Conservation (phyloP, 2,113 vertebrate species). For the Bubo bubo region DNA sequence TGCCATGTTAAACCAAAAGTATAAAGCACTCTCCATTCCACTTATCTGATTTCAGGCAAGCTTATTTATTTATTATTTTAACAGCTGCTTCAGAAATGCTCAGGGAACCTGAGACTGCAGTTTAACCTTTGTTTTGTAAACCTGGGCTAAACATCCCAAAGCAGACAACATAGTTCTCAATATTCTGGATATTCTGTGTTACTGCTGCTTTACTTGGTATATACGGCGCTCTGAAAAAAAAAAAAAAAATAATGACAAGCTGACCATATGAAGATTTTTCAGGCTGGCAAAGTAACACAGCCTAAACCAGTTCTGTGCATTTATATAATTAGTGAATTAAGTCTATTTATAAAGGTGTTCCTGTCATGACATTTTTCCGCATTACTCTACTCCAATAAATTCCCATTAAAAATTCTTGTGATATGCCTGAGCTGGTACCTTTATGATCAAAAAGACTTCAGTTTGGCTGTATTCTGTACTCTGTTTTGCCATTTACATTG, state of each 20-base stretch:
- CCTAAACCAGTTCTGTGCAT: background rate
- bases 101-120: background rate
- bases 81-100: background rate
- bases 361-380: background rate
- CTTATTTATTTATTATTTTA: slow-evolving; percentile 11
- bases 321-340: background rate
- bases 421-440: background rate
- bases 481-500: background rate
- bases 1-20: background rate
- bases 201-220: background rate
- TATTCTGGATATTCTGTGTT: background rate
- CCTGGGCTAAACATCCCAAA: background rate
- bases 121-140: background rate
- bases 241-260: background rate
- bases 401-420: background rate
- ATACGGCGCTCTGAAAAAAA: background rate
- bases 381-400: background rate
- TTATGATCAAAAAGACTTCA: background rate
- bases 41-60: background rate
- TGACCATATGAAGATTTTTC: background rate
- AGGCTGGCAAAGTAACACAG: background rate
- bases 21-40: background rate
- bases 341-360: background rate
- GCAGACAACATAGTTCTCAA: background rate
- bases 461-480: background rate